Percentiles rank a stretch among this genome's conserved stretches.
phyloP scores from a whole-genome alignment of 2,113 vertebrate species.

The Cairina moschata region DNA sequence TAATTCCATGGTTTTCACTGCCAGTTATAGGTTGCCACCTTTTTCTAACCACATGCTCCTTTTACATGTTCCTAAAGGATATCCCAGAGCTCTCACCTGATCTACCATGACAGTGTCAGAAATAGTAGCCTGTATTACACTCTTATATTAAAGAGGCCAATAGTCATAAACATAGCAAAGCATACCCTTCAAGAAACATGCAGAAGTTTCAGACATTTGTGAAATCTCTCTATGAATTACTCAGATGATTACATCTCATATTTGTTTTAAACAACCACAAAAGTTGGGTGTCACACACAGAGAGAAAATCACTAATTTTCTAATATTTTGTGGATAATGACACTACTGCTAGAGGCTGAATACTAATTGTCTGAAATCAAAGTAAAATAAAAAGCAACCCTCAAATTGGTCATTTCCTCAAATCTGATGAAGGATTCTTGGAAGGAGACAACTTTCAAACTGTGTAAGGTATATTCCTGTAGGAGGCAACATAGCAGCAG shows the following conservation, averaged over 20 bases:
- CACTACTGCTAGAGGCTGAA: not conserved
- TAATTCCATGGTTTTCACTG: not conserved
- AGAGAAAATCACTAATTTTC: not conserved
- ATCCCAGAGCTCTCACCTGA: not conserved
- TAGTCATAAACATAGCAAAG: not conserved
- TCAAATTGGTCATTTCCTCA: not conserved
- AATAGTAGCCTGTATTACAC: not conserved
- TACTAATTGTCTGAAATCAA: slow-evolving; percentile 22
- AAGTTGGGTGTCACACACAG: not conserved
- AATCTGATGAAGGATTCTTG: not conserved
- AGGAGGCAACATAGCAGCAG: not conserved
- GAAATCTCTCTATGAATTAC: not conserved
- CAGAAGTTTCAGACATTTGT: not conserved
- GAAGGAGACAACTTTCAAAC: not conserved
- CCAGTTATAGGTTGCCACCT: not conserved
- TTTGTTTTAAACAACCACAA: not conserved
- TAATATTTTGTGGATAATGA: slow-evolving; percentile 3
- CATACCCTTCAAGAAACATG: not conserved
- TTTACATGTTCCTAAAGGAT: not conserved
- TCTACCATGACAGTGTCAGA: not conserved
- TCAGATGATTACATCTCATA: not conserved
- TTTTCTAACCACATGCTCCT: not conserved
- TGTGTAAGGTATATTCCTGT: not conserved
- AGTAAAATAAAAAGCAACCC: slow-evolving; percentile 24
- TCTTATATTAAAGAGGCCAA: not conserved